These are phyloP conservation scores for Mythimna lalbum DNA, from an alignment of 2,888 invertebrate species.

Conservation along the genomic window DNA sequence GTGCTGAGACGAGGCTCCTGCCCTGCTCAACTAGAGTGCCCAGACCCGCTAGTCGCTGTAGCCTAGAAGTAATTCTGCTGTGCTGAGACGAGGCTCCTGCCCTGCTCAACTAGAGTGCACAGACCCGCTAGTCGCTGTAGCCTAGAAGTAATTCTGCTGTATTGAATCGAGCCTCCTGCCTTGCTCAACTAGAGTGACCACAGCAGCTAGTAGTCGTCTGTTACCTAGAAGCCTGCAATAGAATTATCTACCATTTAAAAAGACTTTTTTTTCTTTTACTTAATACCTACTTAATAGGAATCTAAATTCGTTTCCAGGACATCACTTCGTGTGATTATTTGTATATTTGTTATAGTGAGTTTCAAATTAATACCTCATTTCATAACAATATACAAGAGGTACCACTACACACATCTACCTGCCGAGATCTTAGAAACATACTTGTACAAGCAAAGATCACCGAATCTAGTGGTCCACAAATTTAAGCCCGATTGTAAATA, in stretches of 20 bases:
- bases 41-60: not conserved
- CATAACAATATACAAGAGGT: constrained; percentile 23
- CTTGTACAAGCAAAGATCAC: constrained; percentile 51
- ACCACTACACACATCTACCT: constrained; percentile 57
- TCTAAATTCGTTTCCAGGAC: constrained; percentile 54
- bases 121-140: too few species aligned
- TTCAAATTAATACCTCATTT: constrained; percentile 37
- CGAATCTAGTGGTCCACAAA: constrained; percentile 67
- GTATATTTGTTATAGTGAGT: constrained; percentile 49
- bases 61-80: too few species aligned
- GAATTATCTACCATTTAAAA: not conserved
- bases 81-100: too few species aligned
- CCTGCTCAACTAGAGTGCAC: too few species aligned
- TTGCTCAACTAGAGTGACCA: not conserved
- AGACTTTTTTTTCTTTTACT: not conserved
- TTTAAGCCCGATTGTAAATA: constrained; percentile 78
- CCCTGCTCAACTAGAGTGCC: not conserved
- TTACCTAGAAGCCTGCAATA: not conserved
- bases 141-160: too few species aligned
- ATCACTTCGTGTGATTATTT: constrained; percentile 69
- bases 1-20: not conserved
- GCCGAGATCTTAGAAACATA: constrained; percentile 42
- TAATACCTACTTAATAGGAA: not conserved
- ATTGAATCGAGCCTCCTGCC: not conserved
- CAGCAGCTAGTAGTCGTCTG: too few species aligned